These are phyloP conservation scores for Cheilosia soror DNA, from an alignment of 2,888 invertebrate species.

Conservation along the genomic window DNA sequence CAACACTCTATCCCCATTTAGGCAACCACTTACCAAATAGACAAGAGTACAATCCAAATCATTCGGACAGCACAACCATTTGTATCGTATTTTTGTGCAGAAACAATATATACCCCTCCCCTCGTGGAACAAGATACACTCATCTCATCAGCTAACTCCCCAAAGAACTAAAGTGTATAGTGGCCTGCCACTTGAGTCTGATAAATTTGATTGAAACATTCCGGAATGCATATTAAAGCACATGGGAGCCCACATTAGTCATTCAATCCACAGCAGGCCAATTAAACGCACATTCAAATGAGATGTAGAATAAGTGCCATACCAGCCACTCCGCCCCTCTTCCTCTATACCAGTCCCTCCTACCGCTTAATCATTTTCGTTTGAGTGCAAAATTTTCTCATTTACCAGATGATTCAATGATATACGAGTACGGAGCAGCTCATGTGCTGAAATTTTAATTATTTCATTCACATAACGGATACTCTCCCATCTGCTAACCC, in stretches of 20 bases:
- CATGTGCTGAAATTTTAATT: conserved; percentile 75
- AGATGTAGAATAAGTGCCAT: conserved; percentile 42
- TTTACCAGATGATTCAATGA: conserved; percentile 75
- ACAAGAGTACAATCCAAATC: not conserved
- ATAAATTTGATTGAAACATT: conserved; percentile 66
- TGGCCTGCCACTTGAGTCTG: conserved; percentile 57
- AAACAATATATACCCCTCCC: not conserved
- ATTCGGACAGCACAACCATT: conserved; percentile 32
- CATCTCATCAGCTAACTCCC: conserved; percentile 25
- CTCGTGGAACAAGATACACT: conserved; percentile 2
- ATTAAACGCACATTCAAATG: conserved; percentile 71
- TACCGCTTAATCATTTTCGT: conserved; percentile 70
- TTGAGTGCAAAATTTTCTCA: conserved; percentile 74
- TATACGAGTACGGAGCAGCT: conserved; percentile 63
- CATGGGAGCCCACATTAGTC: conserved; percentile 60
- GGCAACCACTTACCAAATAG: too few relatives aligned
- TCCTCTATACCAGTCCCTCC: not conserved
- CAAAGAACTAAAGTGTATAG: conserved; percentile 36
- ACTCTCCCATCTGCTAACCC: conserved; percentile 45
- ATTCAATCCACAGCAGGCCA: conserved; percentile 70
- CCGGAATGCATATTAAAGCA: conserved; percentile 52
- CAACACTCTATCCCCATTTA: too few relatives aligned
- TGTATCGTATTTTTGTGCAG: conserved; percentile 28
- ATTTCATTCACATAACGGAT: conserved; percentile 72
- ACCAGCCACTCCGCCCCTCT: not conserved